Conservation (phyloP, 1,140 invertebrate genomes). For the Zaprionus vittiger region DNA sequence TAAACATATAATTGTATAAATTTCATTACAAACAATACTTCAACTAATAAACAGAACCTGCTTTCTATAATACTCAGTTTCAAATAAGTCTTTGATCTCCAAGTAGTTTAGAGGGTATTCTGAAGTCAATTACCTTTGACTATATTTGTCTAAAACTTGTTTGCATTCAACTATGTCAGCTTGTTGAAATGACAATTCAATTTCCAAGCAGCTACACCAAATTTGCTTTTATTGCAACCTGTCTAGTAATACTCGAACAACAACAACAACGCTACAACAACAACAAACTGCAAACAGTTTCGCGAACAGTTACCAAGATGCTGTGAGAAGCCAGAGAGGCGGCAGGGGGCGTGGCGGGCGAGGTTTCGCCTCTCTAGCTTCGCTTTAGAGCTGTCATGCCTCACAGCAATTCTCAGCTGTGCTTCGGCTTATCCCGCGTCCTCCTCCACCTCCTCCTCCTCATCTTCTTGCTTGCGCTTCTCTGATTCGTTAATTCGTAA, state of each 20-base stretch:
- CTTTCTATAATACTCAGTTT: background rate
- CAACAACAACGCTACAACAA: background rate
- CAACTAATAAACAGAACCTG: background rate
- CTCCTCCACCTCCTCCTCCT: background rate
- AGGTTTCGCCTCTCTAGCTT: background rate
- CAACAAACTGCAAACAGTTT: background rate
- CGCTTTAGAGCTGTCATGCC: background rate
- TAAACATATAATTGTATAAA: too few relatives aligned
- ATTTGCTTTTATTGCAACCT: slow-evolving; percentile 5
- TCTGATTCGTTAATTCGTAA: slow-evolving; percentile 3
- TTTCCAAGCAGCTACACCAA: slow-evolving; percentile 1
- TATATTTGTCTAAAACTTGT: background rate
- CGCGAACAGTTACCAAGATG: background rate
- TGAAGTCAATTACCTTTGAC: background rate
- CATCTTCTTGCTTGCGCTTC: background rate
- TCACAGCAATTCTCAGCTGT: background rate
- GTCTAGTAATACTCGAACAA: background rate
- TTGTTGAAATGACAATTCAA: slow-evolving; percentile 3
- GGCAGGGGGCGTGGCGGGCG: background rate
- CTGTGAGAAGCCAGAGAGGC: background rate
- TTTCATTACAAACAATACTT: background rate
- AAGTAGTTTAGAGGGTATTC: background rate
- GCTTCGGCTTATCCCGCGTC: background rate
- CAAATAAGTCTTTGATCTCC: background rate
- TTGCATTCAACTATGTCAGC: background rate